Percentiles rank a stretch among this genome's conserved stretches.
phyloP scores from a whole-genome alignment of 2,113 vertebrate genomes.

The Myrmophylax atrothorax region DNA sequence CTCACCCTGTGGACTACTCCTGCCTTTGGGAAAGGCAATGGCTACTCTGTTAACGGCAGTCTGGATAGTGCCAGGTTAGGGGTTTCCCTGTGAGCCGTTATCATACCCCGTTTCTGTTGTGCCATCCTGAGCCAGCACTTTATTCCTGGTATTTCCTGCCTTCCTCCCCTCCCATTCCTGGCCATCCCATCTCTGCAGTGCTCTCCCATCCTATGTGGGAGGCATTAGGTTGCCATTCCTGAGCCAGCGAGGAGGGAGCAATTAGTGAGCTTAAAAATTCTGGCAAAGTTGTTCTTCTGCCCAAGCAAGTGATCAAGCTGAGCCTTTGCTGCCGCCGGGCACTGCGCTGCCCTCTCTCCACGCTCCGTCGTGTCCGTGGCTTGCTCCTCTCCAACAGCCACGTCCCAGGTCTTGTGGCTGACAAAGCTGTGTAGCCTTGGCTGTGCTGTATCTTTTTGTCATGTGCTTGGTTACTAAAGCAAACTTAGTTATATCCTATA shows the following conservation, averaged over 20 bases:
- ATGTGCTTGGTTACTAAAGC: background rate
- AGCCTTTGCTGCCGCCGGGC: background rate
- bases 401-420: background rate
- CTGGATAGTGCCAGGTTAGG: background rate
- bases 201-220: background rate
- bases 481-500: background rate
- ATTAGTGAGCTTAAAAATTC: background rate
- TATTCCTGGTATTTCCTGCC: background rate
- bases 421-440: background rate
- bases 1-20: background rate
- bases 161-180: background rate
- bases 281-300: background rate
- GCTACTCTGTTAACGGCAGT: background rate
- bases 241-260: background rate
- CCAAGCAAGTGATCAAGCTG: fast-evolving
- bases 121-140: background rate
- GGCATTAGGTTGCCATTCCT: fast-evolving
- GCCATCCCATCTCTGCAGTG: background rate
- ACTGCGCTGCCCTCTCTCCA: background rate
- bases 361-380: background rate
- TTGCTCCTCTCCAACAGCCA: background rate
- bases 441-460: conserved; percentile 1
- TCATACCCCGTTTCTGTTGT: background rate
- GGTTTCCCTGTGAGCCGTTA: background rate
- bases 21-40: background rate